These are phyloP conservation scores for Pemphredon lugubris DNA, from an alignment of 2,888 invertebrate species.

Conservation along the genomic window DNA sequence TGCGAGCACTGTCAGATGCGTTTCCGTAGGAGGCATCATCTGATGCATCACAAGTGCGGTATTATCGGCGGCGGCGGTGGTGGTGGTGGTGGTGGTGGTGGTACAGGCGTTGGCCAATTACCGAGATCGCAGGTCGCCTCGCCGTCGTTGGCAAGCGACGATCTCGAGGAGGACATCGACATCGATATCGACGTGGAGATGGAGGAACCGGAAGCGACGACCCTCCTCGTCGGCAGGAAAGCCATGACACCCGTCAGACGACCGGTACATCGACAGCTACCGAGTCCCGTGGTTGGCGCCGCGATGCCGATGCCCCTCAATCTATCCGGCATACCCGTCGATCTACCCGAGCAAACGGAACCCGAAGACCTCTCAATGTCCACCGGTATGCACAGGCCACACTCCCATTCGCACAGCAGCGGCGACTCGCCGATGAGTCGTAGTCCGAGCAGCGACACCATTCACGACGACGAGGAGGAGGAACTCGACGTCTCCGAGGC, in stretches of 20 bases:
- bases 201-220: conserved; percentile 82
- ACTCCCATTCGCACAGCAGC: conserved; percentile 81
- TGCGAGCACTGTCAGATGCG: conserved; percentile 90
- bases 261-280: conserved; percentile 75
- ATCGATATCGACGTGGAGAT: conserved; percentile 81
- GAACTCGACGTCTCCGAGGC: conserved; percentile 83
- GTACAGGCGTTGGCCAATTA: conserved; percentile 50
- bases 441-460: conserved; percentile 80
- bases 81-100: no score
- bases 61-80: no score
- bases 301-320: conserved; percentile 81
- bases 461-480: conserved; percentile 83
- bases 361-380: conserved; percentile 94
- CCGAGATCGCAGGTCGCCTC: conserved; percentile 61
- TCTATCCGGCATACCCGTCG: conserved; percentile 81
- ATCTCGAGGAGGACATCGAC: conserved; percentile 73
- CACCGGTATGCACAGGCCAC: conserved; percentile 80
- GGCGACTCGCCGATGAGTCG: conserved; percentile 81
- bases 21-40: conserved; percentile 92
- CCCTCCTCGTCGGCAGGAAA: conserved; percentile 73
- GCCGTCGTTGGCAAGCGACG: conserved; percentile 71
- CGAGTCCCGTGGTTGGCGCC: conserved; percentile 71
- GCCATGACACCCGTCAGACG: conserved; percentile 65
- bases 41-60: conserved; percentile 92
- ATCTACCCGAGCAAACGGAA: conserved; percentile 92